Evolutionary conservation across 2,113 vertebrate species (phyloP).

Genomic region (Cisticola juncidis): DNA sequence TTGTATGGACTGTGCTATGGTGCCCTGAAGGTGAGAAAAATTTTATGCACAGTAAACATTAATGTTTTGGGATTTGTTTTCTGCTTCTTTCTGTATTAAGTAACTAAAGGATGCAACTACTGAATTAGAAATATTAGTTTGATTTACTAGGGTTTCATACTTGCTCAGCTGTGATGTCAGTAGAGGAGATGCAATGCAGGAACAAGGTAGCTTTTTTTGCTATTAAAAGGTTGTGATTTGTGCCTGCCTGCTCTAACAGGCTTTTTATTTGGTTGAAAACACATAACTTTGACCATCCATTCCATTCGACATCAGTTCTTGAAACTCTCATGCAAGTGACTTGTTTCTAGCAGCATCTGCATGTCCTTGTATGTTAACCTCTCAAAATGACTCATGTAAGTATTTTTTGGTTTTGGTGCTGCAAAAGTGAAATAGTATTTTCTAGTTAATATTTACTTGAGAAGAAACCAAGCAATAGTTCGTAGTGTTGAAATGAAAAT

Average conservation of each 20-base stretch:
- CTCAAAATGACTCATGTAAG: not conserved
- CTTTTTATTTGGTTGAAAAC: not conserved
- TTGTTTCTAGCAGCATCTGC: not conserved
- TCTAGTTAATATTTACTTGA: not conserved
- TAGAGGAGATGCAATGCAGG: not conserved
- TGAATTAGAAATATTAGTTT: not conserved
- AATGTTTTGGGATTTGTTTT: not conserved
- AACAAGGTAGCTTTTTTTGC: not conserved
- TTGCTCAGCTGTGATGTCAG: not conserved
- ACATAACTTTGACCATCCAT: not conserved
- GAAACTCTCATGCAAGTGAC: fast-evolving
- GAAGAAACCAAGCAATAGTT: not conserved
- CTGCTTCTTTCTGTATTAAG: not conserved
- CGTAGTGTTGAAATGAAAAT: not conserved
- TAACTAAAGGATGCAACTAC: not conserved
- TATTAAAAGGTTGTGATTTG: not conserved
- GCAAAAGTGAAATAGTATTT: not conserved
- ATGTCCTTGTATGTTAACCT: not conserved
- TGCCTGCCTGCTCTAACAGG: not conserved
- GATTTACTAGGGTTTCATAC: not conserved
- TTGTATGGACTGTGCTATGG: slow-evolving; percentile 96
- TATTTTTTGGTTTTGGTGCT: not conserved
- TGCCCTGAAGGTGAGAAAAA: slow-evolving; percentile 88
- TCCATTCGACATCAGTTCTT: not conserved
- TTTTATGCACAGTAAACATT: not conserved